phyloP scores from a whole-genome alignment of 2,888 invertebrate genomes.

The Ephialtes manifestator region DNA sequence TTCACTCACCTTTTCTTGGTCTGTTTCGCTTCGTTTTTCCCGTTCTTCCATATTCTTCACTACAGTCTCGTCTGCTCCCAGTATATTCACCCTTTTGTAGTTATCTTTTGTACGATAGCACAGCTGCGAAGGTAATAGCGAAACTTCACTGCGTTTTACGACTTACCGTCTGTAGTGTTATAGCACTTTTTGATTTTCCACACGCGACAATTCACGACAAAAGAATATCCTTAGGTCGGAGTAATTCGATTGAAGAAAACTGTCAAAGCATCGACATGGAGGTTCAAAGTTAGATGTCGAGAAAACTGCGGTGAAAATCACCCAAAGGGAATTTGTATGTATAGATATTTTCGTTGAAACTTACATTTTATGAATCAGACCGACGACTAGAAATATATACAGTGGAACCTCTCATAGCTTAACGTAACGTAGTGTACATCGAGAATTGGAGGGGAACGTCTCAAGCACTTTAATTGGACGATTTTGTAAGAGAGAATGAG shows the following conservation, averaged over 20 bases:
- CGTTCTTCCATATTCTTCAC: background rate
- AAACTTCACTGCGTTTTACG: background rate
- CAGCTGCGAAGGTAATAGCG: background rate
- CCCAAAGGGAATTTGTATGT: background rate
- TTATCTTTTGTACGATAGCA: background rate
- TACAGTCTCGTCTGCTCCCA: background rate
- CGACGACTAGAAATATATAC: no score
- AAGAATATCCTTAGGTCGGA: background rate
- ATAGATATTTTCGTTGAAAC: no score
- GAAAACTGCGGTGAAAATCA: background rate
- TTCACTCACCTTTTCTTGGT: constrained; percentile 9
- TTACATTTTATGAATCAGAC: no score
- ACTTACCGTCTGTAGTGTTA: background rate
- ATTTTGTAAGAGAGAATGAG: no score
- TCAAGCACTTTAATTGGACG: no score
- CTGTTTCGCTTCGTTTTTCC: constrained; percentile 8
- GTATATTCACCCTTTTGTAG: background rate
- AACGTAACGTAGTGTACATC: no score
- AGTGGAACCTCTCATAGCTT: no score
- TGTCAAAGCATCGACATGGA: background rate
- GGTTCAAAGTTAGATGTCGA: background rate
- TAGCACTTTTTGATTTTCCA: background rate
- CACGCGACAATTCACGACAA: background rate
- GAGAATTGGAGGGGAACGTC: no score
- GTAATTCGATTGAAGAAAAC: background rate